Conservation (phyloP, 2,797 vertebrate species). For the Chiroxiphia lanceolata region DNA sequence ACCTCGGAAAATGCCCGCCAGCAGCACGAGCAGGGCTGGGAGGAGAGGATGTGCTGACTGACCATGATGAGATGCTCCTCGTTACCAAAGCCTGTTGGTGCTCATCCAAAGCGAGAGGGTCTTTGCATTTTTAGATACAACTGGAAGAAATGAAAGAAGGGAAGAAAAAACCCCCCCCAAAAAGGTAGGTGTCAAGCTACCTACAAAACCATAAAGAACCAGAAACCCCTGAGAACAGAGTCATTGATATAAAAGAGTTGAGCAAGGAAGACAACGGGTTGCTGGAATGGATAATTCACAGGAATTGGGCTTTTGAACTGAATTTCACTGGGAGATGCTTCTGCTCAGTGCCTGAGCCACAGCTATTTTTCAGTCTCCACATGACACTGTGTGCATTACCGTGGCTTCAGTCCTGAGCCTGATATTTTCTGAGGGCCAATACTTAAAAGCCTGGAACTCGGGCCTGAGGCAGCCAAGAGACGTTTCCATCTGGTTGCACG, state of each 20-base stretch:
- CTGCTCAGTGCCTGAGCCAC: not conserved
- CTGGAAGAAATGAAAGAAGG: not conserved
- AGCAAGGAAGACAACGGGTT: not conserved
- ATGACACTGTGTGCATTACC: not conserved
- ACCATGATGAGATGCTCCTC: not conserved
- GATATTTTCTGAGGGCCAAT: not conserved
- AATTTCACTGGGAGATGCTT: not conserved
- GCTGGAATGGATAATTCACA: not conserved
- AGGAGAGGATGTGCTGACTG: not conserved
- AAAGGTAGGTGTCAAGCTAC: not conserved
- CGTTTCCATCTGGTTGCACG: not conserved
- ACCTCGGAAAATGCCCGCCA: rapidly evolving
- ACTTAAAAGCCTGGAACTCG: not conserved
- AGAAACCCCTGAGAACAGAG: not conserved
- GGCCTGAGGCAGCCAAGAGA: not conserved
- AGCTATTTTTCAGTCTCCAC: not conserved
- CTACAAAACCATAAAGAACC: not conserved
- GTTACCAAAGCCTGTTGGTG: not conserved
- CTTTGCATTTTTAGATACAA: not conserved
- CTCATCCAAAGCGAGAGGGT: not conserved
- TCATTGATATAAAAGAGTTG: not conserved
- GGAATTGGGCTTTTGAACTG: not conserved
- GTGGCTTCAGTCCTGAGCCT: not conserved
- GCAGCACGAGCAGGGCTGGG: not conserved
- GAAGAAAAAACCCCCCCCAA: too few species aligned